Evolutionary conservation across 2,888 invertebrate genomes (phyloP), one percentile per base, ranked within the genome.

Genomic region (Trimorus sp.): DNA sequence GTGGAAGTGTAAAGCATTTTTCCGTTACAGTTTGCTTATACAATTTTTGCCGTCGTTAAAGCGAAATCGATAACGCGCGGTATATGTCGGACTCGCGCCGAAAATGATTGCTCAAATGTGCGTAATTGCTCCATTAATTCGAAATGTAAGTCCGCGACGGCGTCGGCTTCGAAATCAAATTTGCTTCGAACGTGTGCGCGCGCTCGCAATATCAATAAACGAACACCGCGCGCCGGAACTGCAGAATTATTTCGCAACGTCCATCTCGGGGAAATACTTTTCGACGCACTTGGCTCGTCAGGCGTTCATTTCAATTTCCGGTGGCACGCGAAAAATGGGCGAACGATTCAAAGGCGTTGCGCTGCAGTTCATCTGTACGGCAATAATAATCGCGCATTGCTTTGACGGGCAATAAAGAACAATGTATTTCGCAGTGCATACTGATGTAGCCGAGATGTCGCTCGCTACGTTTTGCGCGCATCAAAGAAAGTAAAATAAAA

Each of bases 401-500:
- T 65, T 65, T 65, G 65, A 63, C 71, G 65, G 65, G 65, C 59
- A 71, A 78, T 78, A 78, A 78, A 78, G 65, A 65, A 78, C 70
- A 70, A 78, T 71, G 71, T 53, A 78, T 66, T 65, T 63, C 51
- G 78, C 65, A 53, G 71, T 49, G 76, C 69, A 76, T 76, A 69
- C 60, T 69, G 71, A 69, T 78, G 38, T 48, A 70, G 42, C 49
- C 63, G 42, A 77, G 58, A 63, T 65, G 71, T 71, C 71, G 70
- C 59, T 78, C 71, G 65, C 56, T 82, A 58, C 66, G 53, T 66
- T 78, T 79, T 83, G 75, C 68, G 38, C 68, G 62, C 58, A 51
- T 76, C 66, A 75, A 73, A 79, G 75, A 56, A 81, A 76, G 66
- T 60, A 83, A 83, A 80, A 78, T 77, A 71, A 60, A 74, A 75